Evolutionary conservation across 2,888 invertebrate genomes (phyloP), one percentile per base, ranked within the genome.

Genomic region (Pegoplata infirma): DNA sequence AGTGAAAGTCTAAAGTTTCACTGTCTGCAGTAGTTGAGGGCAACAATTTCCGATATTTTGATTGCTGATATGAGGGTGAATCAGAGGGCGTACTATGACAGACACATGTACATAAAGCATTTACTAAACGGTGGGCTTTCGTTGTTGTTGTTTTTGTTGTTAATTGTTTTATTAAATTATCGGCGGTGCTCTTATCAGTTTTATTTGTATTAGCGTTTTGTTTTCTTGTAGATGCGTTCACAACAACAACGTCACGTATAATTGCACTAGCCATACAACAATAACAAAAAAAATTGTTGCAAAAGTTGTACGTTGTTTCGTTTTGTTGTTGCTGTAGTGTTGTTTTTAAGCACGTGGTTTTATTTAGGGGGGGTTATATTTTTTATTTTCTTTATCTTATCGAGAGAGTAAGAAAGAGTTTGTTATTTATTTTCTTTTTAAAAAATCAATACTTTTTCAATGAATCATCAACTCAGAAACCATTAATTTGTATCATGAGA

Each of bases 221-320:
- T 16, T 46, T 59, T 19, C 55, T 36, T 66, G 58, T 14, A 32
- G 44, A 36, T 25, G 44, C 16, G 44, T 40, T 83, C 56, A 84
- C 81, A 78, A 83, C 84, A 80, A 84, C 71, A 53, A 76, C 86
- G 77, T 81, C 83, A 55, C 84, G 84, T 63, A 85, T 81, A 63
- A 85, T 82, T 78, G 83, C 81, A 77, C 83, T 84, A n/a, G 86
- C 87, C 87, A 86, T 87, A 82, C 86, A n/a, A 86, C 77, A 40
- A 74, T 23, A 32, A 56, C 25, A n/a, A 36, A 49, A 19, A 28
- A 16, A 58, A 23, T 55, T 25, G 16, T 7, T 59, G 10, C 23
- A 5, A 14, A n/a, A 40, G n/a, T n/a, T n/a, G n/a, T n/a, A n/a
- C n/a, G n/a, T n/a, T n/a, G 25, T 25, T 25, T 25, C 40, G 10